phyloP scores from a whole-genome alignment of 2,113 vertebrate genomes.

The Tursiops truncatus region DNA sequence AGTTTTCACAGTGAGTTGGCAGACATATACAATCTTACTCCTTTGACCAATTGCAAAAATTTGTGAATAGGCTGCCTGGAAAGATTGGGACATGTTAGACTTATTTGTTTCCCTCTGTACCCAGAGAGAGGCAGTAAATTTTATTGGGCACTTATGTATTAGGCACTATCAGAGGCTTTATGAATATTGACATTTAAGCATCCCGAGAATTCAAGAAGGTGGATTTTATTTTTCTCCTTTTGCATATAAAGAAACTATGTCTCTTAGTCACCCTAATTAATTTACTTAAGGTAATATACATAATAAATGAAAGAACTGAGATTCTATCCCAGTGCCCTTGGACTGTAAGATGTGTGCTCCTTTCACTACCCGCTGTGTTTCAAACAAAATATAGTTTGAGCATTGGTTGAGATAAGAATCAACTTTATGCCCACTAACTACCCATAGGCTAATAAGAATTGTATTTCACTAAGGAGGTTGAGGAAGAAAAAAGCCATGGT shows the following conservation, averaged over 20 bases:
- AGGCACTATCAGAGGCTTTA: background rate
- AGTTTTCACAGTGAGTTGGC: background rate
- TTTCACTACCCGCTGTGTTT: background rate
- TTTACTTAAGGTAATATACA: background rate
- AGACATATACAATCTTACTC: background rate
- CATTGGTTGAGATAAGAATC: background rate
- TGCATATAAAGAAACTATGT: background rate
- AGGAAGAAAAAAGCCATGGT: background rate
- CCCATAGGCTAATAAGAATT: background rate
- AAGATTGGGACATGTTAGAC: background rate
- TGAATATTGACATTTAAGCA: constrained; percentile 17
- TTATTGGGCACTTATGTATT: background rate
- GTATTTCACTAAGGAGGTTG: background rate
- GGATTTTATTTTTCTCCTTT: background rate
- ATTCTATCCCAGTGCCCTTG: background rate
- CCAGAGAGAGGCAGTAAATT: background rate
- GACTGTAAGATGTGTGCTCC: background rate
- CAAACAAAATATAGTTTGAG: background rate
- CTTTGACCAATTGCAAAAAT: background rate
- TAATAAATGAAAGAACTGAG: background rate
- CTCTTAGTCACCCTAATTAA: background rate
- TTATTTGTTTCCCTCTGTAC: background rate
- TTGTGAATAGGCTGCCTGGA: background rate
- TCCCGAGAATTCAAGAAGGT: background rate
- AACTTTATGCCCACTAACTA: background rate